Base-by-base conservation (phyloP, 2,888 invertebrate genomes). In the Chymomyza amoena region DNA sequence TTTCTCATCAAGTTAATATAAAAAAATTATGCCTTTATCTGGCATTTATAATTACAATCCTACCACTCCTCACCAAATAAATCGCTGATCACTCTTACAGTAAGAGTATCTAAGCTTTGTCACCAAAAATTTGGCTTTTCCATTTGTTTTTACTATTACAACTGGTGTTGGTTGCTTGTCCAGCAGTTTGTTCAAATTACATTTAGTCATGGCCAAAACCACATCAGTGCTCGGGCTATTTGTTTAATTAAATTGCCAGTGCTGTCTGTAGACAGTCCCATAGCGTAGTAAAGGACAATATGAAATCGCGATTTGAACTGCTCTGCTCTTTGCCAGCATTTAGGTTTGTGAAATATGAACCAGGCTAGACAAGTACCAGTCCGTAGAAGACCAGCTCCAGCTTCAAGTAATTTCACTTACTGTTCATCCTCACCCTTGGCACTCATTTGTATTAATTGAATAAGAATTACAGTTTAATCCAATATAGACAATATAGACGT, bases 381-480 rank as follows among this genome's bases (percentile, higher is more conserved):
- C 39, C 3, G 0, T 2, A 10, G 39, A 13, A 45, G 39, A 13
- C 39, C 39, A 45, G 39, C 13, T 9, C 6, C 39, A 45, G 13
- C 6, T 10, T 7, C 13, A 4, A 45, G 13, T 45, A 45, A 45
- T 13, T 45, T 45, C 39, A 13, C 13, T 45, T 45, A 45, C 13
- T 45, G 0, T 13, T 4, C 13, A 13, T 32, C 32, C 18, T 5
- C 20, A 54, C 20, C 54, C 54, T 9, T 54, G 16, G 36, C 60
- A 71, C 69, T 84, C 79, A 80, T 87, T 87, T 79, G 70, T 76
- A 77, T 89, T 83, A 89, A 89, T 87, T 85, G 79, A 82, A 87
- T 77, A 70, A 69, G 79, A 80, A 80, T 78, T 76, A 78, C 70
- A 60, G 70, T 75, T 70, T 72, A 87, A 77, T 78, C 75, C 73